These are phyloP conservation scores for Tenthredo scrophulariae DNA, from an alignment of 2,888 invertebrate species.

Conservation along the genomic window DNA sequence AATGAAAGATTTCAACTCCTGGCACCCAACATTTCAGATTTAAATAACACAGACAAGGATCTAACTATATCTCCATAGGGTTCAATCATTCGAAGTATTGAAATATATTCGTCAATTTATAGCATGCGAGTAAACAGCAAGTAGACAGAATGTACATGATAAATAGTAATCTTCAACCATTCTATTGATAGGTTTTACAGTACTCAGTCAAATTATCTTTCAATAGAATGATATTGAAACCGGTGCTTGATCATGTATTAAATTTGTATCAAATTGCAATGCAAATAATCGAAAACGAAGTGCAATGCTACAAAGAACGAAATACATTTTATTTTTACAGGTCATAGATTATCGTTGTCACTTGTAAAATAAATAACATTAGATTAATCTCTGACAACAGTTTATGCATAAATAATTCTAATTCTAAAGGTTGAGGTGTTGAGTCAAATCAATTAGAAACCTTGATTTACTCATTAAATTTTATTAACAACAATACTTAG, in stretches of 20 bases:
- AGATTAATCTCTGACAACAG: background rate
- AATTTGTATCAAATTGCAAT: background rate
- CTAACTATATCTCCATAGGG: background rate
- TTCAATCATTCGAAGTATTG: background rate
- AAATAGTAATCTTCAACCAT: no score
- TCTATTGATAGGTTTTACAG: background rate
- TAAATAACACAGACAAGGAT: background rate
- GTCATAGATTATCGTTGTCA: background rate
- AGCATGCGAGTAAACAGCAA: no score
- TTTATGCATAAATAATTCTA: background rate
- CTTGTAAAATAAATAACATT: background rate
- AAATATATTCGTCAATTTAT: background rate
- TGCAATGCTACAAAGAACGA: background rate
- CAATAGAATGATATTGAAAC: background rate
- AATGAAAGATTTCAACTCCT: background rate
- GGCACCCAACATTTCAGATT: slow-evolving; percentile 21
- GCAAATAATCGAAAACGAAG: background rate
- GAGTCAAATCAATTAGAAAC: background rate
- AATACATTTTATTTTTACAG: background rate
- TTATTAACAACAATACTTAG: slow-evolving; percentile 45
- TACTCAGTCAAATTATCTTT: background rate
- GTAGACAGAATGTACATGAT: no score
- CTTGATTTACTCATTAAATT: background rate
- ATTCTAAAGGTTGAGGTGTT: background rate
- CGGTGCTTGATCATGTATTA: background rate